Conservation (phyloP, 2,113 vertebrate species). For the Lepus americanus region DNA sequence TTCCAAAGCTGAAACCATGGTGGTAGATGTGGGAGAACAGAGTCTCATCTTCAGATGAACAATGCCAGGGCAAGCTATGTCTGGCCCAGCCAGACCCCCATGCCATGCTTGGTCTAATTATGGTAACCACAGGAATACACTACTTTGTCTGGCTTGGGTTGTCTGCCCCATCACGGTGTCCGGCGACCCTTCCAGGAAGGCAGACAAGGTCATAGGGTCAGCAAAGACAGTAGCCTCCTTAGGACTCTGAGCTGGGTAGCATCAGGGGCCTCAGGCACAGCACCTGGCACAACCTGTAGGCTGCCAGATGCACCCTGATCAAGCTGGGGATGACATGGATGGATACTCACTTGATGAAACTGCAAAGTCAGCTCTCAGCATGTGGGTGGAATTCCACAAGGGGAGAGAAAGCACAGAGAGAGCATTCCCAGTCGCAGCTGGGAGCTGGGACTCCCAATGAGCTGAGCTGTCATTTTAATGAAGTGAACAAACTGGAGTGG, state of each 20-base stretch:
- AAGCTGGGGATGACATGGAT: no score
- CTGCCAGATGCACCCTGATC: background rate
- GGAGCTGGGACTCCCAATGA: background rate
- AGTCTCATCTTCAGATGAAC: background rate
- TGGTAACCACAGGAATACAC: background rate
- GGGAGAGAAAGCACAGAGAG: background rate
- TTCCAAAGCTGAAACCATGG: background rate
- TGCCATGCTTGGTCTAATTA: no score
- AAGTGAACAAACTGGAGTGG: background rate
- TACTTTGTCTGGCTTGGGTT: background rate
- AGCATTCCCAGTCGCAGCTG: background rate
- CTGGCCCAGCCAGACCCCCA: background rate
- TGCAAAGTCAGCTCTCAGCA: rapidly evolving
- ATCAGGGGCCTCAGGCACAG: background rate
- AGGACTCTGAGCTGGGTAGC: background rate
- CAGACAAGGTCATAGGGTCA: background rate
- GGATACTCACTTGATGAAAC: background rate
- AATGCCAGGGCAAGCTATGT: background rate
- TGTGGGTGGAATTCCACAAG: background rate
- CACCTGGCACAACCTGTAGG: no score
- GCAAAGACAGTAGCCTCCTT: background rate
- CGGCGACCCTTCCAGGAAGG: background rate
- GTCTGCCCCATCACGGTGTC: no score
- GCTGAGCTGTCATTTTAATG: background rate
- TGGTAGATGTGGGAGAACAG: background rate